phyloP scores from a whole-genome alignment of 2,888 invertebrate genomes.

The Xanthia togata region DNA sequence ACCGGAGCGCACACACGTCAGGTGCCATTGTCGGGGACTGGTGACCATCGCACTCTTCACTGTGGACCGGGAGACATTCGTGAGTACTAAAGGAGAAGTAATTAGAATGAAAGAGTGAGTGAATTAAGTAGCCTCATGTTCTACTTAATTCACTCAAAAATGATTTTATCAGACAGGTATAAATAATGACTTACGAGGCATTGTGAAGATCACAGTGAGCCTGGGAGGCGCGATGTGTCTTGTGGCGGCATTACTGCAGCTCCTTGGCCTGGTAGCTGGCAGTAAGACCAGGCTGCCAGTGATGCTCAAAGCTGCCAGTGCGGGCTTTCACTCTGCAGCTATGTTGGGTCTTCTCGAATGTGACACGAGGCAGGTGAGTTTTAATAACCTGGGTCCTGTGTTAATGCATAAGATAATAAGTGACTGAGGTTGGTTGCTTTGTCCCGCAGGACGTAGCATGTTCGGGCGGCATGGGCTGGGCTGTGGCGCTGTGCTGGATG shows the following conservation, averaged over 20 bases:
- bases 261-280: conserved; percentile 78
- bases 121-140: no score
- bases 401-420: no score
- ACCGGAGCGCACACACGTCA: conserved; percentile 80
- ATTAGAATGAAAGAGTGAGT: no score
- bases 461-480: conserved; percentile 91
- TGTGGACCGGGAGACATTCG: conserved; percentile 81
- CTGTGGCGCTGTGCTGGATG: conserved; percentile 93
- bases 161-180: conserved; percentile 79
- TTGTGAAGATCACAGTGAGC: conserved; percentile 84
- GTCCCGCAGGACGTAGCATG: conserved; percentile 80
- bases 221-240: conserved; percentile 85
- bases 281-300: conserved; percentile 77
- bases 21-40: conserved; percentile 83
- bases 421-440: background rate
- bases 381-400: background rate
- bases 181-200: conserved; percentile 83
- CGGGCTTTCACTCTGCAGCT: conserved; percentile 84
- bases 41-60: conserved; percentile 86
- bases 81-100: conserved; percentile 72
- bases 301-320: conserved; percentile 82
- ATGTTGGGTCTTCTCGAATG: conserved; percentile 82
- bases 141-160: background rate
- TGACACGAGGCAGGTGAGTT: conserved; percentile 81
- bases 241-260: conserved; percentile 81